Evolutionary conservation across 2,888 invertebrate species (phyloP).

Genomic region (Cybosia mesomella): DNA sequence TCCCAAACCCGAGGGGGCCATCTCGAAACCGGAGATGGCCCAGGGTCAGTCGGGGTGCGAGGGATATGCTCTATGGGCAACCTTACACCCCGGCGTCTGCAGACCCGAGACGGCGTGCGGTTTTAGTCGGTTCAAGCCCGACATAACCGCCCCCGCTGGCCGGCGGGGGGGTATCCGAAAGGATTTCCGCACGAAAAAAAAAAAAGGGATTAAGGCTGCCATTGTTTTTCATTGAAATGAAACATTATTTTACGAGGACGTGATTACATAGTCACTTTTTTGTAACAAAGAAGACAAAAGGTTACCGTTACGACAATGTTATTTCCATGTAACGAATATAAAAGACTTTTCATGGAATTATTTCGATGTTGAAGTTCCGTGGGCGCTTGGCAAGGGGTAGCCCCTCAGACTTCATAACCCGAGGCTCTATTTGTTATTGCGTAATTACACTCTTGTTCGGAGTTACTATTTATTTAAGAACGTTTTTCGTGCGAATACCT

Average conservation of each 20-base stretch:
- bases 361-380: constrained; percentile 33
- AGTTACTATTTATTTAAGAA: constrained; percentile 46
- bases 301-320: neutral
- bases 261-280: neutral
- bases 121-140: too few species aligned
- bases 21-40: too few species aligned
- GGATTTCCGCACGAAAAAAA: too few species aligned
- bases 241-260: neutral
- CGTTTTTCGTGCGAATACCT: constrained; percentile 34
- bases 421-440: constrained; percentile 47
- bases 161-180: too few species aligned
- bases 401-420: constrained; percentile 39
- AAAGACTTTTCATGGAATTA: constrained; percentile 42
- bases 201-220: too few species aligned
- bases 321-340: constrained; percentile 31
- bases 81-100: too few species aligned
- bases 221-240: neutral
- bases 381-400: constrained; percentile 39
- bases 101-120: too few species aligned
- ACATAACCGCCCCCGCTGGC: too few species aligned
- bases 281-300: neutral
- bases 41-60: too few species aligned
- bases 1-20: too few species aligned
- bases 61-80: too few species aligned
- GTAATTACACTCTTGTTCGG: constrained; percentile 44